Conservation (phyloP, 1,140 invertebrate genomes). For the Pseudachorutes palmiensis region DNA sequence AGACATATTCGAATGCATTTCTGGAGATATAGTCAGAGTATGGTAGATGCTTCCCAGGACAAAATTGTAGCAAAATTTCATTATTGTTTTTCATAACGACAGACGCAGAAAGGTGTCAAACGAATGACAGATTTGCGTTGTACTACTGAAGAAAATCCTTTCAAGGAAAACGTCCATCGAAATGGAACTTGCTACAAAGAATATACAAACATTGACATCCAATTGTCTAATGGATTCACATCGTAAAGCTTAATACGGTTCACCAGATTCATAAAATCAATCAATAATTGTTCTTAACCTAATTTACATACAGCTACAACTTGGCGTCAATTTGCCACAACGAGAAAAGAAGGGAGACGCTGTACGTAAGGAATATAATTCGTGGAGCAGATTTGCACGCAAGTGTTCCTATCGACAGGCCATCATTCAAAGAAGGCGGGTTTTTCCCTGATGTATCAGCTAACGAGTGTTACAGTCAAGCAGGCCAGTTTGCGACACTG, state of each 20-base stretch:
- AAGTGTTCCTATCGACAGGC: constrained; percentile 19
- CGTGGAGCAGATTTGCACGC: constrained; percentile 15
- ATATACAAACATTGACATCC: neutral
- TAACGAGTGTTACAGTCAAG: constrained; percentile 34
- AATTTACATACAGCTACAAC: constrained; percentile 8
- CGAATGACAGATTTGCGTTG: neutral
- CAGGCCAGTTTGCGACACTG: constrained; percentile 20
- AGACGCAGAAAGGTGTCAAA: no score
- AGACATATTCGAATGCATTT: neutral
- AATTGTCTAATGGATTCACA: neutral
- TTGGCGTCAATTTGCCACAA: constrained; percentile 22
- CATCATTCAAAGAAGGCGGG: constrained; percentile 34
- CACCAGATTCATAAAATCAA: neutral
- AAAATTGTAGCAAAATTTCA: neutral
- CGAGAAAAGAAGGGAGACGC: constrained; percentile 9
- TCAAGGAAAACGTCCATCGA: neutral
- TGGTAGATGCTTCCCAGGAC: neutral
- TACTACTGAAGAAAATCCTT: neutral
- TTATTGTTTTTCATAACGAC: neutral
- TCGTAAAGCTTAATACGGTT: neutral
- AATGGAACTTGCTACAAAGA: constrained; percentile 11
- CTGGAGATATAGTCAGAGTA: neutral
- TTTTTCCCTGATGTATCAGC: constrained; percentile 38
- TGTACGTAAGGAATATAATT: constrained; percentile 13
- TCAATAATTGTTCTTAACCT: neutral